A percentile compares a stretch with the other conserved stretches of the same genome.
These are phyloP conservation scores for Cheilosia urbana DNA, from an alignment of 2,888 invertebrate species.

Conservation along the genomic window DNA sequence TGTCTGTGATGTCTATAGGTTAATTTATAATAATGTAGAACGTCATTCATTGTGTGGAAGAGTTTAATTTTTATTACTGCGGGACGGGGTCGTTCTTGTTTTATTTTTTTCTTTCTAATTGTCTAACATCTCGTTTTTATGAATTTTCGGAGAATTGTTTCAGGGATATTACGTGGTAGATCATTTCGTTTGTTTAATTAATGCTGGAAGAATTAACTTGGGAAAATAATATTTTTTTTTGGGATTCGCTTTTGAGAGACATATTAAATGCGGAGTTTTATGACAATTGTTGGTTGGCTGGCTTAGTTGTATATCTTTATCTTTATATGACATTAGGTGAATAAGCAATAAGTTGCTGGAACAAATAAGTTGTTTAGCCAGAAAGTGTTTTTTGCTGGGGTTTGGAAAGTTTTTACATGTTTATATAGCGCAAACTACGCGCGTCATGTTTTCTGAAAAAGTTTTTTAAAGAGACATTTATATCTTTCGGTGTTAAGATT, in stretches of 20 bases:
- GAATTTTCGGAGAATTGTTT: slow-evolving; percentile 15
- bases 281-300: too few species aligned
- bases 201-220: neutral
- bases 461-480: neutral
- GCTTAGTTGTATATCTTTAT: too few species aligned
- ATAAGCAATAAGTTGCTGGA: too few species aligned
- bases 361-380: too few species aligned
- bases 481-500: too few species aligned
- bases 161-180: neutral
- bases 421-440: too few species aligned
- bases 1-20: slow-evolving; percentile 9
- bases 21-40: neutral
- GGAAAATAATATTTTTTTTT: neutral
- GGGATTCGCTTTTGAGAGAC: too few species aligned
- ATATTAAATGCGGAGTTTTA: too few species aligned
- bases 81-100: neutral
- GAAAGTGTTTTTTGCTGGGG: too few species aligned
- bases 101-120: neutral
- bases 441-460: too few species aligned
- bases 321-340: too few species aligned
- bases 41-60: neutral
- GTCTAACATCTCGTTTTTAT: neutral
- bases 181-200: neutral
- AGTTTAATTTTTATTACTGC: neutral
- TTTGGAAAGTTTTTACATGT: too few species aligned